Conservation (phyloP, 2,888 invertebrate genomes). For the Scaptodrosophila latifasciaeformis region DNA sequence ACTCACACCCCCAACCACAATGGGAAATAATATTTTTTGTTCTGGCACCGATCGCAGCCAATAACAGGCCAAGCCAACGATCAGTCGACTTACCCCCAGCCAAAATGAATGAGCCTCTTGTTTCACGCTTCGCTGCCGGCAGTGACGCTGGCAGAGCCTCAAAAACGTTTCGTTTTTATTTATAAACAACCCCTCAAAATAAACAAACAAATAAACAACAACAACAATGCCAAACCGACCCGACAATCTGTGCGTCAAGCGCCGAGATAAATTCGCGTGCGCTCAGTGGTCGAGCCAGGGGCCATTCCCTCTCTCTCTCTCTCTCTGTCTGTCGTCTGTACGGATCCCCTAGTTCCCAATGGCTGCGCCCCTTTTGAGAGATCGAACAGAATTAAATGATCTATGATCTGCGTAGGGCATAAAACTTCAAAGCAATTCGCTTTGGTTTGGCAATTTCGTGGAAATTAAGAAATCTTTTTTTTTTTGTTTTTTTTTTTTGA, state of each 20-base stretch:
- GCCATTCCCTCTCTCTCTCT: not conserved
- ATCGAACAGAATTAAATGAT: no score
- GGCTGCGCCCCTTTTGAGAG: no score
- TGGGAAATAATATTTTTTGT: not conserved
- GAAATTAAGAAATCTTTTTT: no score
- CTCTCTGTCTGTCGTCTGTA: not conserved
- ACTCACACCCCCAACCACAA: no score
- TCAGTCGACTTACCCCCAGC: not conserved
- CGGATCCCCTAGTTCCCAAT: no score
- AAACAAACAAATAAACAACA: not conserved
- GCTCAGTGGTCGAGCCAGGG: slow-evolving; percentile 10
- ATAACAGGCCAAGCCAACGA: slow-evolving; percentile 30
- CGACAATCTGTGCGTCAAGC: slow-evolving; percentile 13
- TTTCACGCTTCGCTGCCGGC: slow-evolving; percentile 31
- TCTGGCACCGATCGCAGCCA: slow-evolving; percentile 23
- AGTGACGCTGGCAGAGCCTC: no score
- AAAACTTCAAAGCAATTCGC: no score
- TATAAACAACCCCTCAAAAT: slow-evolving; percentile 51
- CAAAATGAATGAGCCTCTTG: no score
- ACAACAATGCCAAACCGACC: not conserved
- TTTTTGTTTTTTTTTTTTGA: no score
- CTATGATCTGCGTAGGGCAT: no score
- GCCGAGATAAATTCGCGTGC: slow-evolving; percentile 19
- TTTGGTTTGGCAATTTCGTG: no score
- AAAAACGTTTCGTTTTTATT: slow-evolving; percentile 34